These are phyloP conservation scores for Platyscapa corneri DNA, from an alignment of 1,140 invertebrate genomes.

Conservation along the genomic window DNA sequence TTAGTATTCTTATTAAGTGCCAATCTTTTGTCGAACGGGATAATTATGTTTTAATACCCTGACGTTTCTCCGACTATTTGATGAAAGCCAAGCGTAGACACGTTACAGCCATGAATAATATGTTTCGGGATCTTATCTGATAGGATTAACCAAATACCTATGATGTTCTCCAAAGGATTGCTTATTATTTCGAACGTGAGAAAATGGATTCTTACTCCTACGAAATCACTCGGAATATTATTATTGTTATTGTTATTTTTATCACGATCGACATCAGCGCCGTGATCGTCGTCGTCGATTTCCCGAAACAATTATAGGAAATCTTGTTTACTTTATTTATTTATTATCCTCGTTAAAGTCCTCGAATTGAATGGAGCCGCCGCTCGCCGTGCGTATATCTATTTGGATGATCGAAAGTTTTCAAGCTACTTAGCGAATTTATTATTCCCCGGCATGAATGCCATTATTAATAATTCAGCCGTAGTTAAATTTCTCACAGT, in stretches of 20 bases:
- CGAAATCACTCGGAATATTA: neutral
- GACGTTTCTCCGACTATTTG: neutral
- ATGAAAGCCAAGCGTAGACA: neutral
- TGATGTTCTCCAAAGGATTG: neutral
- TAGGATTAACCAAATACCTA: neutral
- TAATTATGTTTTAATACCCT: neutral
- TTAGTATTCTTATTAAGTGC: constrained; percentile 4
- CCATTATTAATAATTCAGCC: neutral
- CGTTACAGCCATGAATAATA: neutral
- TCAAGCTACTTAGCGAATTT: neutral
- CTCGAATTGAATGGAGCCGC: neutral
- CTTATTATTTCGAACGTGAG: neutral
- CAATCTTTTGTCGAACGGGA: neutral
- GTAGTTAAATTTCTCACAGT: too few species aligned
- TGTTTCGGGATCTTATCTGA: neutral
- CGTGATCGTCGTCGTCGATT: neutral
- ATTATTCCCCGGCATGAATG: neutral
- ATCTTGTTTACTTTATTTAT: neutral
- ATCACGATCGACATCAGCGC: too few species aligned
- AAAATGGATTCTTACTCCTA: neutral
- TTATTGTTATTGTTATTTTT: too few species aligned
- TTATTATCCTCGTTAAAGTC: neutral
- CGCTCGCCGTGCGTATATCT: neutral
- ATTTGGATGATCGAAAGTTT: neutral
- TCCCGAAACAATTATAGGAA: neutral